Base-by-base conservation (phyloP, 2,888 invertebrate species). In the Sphaeridia pumilis region DNA sequence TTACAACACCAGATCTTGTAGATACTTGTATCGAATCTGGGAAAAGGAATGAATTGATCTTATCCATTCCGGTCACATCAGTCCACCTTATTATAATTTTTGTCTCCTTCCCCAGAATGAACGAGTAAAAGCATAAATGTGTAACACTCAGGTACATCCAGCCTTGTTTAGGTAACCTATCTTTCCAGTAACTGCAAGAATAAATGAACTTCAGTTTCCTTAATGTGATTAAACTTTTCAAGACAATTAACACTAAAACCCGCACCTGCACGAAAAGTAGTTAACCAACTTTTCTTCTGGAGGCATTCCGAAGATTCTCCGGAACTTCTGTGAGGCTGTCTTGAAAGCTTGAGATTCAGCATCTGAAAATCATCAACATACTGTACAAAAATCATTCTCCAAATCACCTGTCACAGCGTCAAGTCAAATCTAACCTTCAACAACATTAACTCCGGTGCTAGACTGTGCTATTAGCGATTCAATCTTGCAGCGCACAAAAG, bases 91-190 rank as follows among this genome's bases (percentile, higher is more conserved):
- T 79, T 61, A 86, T 82, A 45, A 93, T 76, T 67, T 85, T 86
- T 3, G 87, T 88, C 70, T 94, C 90, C 55, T 79, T 82, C 7
- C 94, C 92, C 72, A 97, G 78, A 67, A 97, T 83, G 69, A 87
- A 92, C 0, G 95, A 88, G 71, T 95, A 87, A 73, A 97, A 98
- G 69, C 93, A 93, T 70, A 95, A 78, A 70, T 92, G 89, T 70
- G 93, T 90, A 31, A 97, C 83, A 21, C 94, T 93, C n/a, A 97
- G 77, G 69, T 95, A 98, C 69, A 97, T 76, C 83, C 92, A 90
- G 28, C 97, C 97, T 74, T 95, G 95, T n/a, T 88, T 76, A 0
- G 94, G 95, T 63, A 97, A 76, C 70, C 83, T 83, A 31, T 87
- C 84, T 72, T 90, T 92, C 83, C 90, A 87, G 69, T 88, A 93